Percentiles rank a stretch among this genome's conserved stretches.
These are phyloP conservation scores for Syngnathus rostellatus DNA, from an alignment of 2,797 vertebrate genomes.

Conservation along the genomic window DNA sequence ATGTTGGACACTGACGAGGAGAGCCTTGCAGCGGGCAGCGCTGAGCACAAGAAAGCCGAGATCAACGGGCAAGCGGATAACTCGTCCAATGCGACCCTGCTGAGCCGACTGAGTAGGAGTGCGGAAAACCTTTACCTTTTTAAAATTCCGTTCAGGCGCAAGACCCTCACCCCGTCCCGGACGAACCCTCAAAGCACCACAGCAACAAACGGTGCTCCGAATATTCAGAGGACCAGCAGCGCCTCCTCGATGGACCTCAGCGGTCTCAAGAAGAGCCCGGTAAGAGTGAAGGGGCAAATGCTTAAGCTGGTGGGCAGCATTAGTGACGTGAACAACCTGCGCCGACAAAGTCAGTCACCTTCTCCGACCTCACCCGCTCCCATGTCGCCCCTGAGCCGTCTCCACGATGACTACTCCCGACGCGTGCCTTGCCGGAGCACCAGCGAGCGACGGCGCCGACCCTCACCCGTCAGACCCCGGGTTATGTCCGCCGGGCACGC, in stretches of 20 bases:
- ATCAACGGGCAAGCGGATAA: constrained; percentile 38
- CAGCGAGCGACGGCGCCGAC: constrained; percentile 66
- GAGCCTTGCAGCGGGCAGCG: constrained; percentile 27
- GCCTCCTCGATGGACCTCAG: constrained; percentile 66
- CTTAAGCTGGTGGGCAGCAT: constrained; percentile 80
- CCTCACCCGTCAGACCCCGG: constrained; percentile 42
- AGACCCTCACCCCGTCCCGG: constrained; percentile 61
- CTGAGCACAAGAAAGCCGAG: constrained; percentile 28
- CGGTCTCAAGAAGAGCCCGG: constrained; percentile 64
- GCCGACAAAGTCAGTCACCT: constrained; percentile 54
- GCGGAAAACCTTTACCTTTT: constrained; percentile 81
- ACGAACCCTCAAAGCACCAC: constrained; percentile 47
- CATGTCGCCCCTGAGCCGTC: constrained; percentile 67
- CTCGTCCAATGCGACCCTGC: constrained; percentile 47
- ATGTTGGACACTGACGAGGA: constrained; percentile 64
- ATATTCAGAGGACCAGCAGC: constrained; percentile 66
- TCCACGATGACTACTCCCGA: constrained; percentile 92
- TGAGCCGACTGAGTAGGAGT: constrained; percentile 82
- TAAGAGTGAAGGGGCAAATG: constrained; percentile 74
- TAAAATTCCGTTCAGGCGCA: constrained; percentile 78
- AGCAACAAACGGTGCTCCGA: constrained; percentile 43
- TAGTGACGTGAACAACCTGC: constrained; percentile 72
- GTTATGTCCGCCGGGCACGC: constrained; percentile 24
- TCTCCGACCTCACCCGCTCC: constrained; percentile 40
- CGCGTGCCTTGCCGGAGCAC: constrained; percentile 71